Evolutionary conservation across 2,888 invertebrate species (phyloP).

Genomic region (Onchidella celtica): DNA sequence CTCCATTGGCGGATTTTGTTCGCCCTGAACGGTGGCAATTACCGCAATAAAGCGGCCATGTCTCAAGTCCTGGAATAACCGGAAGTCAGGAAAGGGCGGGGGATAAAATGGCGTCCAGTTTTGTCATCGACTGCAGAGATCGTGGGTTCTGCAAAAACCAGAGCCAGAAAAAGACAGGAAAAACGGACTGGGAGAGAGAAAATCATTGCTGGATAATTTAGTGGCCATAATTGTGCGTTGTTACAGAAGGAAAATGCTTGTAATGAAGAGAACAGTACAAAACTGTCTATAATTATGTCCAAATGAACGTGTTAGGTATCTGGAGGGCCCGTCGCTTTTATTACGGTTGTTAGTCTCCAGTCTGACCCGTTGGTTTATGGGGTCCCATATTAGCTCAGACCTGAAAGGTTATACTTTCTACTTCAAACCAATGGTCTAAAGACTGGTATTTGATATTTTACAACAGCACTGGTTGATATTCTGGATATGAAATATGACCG

Average conservation of each 20-base stretch:
- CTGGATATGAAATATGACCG: no score
- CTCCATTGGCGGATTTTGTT: not conserved
- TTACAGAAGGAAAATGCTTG: not conserved
- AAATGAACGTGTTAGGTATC: not conserved
- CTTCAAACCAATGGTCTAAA: no score
- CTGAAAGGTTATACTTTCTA: no score
- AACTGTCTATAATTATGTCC: not conserved
- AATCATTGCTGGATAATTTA: conserved; percentile 5
- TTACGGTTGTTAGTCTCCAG: not conserved
- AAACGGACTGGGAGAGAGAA: not conserved
- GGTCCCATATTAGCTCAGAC: no score
- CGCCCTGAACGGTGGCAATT: not conserved
- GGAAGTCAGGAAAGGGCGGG: conserved; percentile 18
- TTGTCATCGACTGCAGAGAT: not conserved
- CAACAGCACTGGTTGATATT: no score
- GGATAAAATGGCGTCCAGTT: not conserved
- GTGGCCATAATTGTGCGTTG: not conserved
- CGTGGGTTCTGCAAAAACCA: not conserved
- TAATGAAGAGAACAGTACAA: not conserved
- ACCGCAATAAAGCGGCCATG: no score
- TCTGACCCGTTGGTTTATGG: not conserved
- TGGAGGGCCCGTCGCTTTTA: not conserved
- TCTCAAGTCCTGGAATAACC: no score
- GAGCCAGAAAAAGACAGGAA: not conserved
- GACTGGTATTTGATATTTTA: no score